Evolutionary conservation across 2,113 vertebrate genomes (phyloP).

Genomic region (Ramphastos sulfuratus): DNA sequence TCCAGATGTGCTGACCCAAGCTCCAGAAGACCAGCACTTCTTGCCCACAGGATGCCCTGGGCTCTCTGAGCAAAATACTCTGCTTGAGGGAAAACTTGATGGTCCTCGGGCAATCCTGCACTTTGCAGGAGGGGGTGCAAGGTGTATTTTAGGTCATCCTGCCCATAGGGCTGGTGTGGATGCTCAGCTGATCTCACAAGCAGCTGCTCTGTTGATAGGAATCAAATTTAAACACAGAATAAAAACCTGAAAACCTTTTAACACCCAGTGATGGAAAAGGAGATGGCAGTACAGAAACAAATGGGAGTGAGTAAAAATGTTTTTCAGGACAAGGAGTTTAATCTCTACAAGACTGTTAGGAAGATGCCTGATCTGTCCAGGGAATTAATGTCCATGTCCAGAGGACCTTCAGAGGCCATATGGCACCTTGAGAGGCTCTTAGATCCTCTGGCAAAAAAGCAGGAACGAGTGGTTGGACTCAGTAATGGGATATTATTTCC

Average conservation of each 20-base stretch:
- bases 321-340: constrained; percentile 30
- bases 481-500: constrained; percentile 8
- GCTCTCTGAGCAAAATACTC: background rate
- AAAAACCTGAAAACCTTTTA: background rate
- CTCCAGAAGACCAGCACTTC: too few species aligned
- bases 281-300: background rate
- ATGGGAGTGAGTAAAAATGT: background rate
- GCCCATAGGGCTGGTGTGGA: background rate
- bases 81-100: background rate
- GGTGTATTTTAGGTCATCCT: background rate
- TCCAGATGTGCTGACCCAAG: background rate
- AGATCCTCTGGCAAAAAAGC: background rate
- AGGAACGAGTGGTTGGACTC: background rate
- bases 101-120: background rate
- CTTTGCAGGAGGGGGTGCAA: background rate
- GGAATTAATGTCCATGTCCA: background rate
- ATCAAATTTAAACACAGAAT: background rate
- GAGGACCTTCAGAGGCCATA: background rate
- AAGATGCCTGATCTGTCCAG: background rate
- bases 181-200: background rate
- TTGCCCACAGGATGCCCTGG: background rate
- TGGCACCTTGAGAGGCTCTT: background rate
- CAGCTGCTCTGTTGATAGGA: background rate
- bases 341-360: background rate
- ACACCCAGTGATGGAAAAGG: background rate